These are phyloP conservation scores for Silvanus unidentatus DNA, from an alignment of 2,888 invertebrate species.

Conservation along the genomic window DNA sequence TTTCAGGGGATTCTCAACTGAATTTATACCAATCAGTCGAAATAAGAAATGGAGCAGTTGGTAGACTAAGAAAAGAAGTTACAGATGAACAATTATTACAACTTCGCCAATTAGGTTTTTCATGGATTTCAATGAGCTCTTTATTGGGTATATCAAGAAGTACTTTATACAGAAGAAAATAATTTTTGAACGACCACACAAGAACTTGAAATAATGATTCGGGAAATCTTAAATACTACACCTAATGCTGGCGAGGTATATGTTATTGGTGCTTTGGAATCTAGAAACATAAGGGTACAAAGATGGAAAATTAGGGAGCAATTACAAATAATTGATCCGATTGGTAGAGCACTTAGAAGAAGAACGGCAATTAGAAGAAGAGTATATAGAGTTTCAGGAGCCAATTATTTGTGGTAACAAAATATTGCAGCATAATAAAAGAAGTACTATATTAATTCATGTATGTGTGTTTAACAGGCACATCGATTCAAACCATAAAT, in stretches of 20 bases:
- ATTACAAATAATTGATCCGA: constrained; percentile 8
- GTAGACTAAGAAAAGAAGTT: not conserved
- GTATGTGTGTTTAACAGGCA: constrained; percentile 14
- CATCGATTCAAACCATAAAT: constrained; percentile 16
- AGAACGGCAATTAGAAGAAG: constrained; percentile 7
- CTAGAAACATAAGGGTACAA: constrained; percentile 8
- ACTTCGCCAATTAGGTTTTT: constrained; percentile 4
- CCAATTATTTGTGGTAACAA: constrained; percentile 12
- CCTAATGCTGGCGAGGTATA: constrained; percentile 12
- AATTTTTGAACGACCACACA: too few species aligned
- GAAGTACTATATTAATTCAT: not conserved
- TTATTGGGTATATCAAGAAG: constrained; percentile 9
- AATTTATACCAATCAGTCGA: not conserved
- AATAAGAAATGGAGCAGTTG: not conserved
- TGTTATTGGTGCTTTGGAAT: constrained; percentile 9
- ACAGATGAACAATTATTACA: not conserved
- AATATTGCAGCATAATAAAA: too few species aligned
- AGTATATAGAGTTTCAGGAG: constrained; percentile 10
- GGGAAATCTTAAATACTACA: constrained; percentile 7
- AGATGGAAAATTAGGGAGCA: constrained; percentile 11
- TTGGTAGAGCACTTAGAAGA: constrained; percentile 8
- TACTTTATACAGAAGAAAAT: constrained; percentile 8
- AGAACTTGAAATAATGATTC: constrained; percentile 6
- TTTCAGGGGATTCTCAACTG: not conserved
- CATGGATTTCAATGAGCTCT: constrained; percentile 8